Evolutionary conservation across 2,888 invertebrate species (phyloP).

Genomic region (Cenopis cana): DNA sequence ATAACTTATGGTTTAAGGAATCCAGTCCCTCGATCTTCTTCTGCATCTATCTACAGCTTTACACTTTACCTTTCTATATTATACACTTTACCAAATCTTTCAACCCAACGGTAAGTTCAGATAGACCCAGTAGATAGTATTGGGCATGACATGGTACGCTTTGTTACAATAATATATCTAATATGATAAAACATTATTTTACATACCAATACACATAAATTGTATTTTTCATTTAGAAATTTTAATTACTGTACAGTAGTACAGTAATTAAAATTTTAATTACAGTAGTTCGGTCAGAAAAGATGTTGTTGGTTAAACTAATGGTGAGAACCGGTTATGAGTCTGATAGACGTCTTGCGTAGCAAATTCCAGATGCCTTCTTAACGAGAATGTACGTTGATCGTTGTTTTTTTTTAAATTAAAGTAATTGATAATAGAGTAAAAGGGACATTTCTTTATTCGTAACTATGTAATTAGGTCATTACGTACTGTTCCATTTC

Average conservation of each 20-base stretch:
- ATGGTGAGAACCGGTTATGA: neutral
- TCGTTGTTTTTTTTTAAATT: too few species aligned
- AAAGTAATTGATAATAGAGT: neutral
- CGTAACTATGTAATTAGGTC: neutral
- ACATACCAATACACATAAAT: neutral
- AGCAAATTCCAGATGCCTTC: neutral
- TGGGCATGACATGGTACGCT: constrained; percentile 36
- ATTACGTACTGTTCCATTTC: too few species aligned
- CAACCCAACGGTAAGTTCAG: constrained; percentile 37
- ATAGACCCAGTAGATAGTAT: constrained; percentile 38
- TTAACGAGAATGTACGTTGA: too few species aligned
- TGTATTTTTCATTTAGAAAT: neutral
- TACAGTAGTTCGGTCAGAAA: neutral
- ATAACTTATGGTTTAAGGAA: constrained; percentile 84
- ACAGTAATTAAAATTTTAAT: neutral
- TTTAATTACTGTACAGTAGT: neutral
- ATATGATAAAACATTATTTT: neutral
- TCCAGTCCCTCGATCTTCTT: constrained; percentile 82
- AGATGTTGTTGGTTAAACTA: neutral
- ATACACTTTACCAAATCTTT: constrained; percentile 52
- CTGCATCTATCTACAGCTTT: constrained; percentile 58
- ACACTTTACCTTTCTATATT: constrained; percentile 55
- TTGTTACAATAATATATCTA: constrained; percentile 1
- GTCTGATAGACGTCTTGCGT: neutral
- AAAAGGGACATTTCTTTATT: neutral